Conservation (phyloP, 2,888 invertebrate genomes). For the Sinelater perroti region DNA sequence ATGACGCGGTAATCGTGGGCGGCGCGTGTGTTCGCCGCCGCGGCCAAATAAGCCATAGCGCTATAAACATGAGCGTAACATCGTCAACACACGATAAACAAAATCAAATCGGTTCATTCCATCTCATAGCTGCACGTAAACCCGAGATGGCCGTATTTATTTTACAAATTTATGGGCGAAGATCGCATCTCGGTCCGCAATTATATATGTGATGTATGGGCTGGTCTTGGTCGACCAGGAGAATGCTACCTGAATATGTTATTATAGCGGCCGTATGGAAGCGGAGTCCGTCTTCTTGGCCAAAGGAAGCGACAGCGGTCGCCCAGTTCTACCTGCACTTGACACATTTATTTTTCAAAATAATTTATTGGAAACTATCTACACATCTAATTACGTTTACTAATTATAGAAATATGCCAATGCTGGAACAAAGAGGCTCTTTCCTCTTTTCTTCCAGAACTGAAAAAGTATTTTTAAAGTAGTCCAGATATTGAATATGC, state of each 20-base stretch:
- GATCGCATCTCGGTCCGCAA: constrained; percentile 61
- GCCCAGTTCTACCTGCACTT: too few relatives aligned
- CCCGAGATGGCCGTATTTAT: constrained; percentile 57
- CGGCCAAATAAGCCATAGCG: constrained; percentile 24
- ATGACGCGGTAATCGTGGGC: neutral
- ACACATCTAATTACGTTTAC: too few relatives aligned
- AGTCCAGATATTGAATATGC: too few relatives aligned
- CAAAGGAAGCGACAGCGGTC: constrained; percentile 16
- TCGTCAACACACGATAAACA: constrained; percentile 59
- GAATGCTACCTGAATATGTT: constrained; percentile 61
- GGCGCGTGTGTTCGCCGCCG: constrained; percentile 8
- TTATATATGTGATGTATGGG: constrained; percentile 60
- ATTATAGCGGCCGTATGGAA: constrained; percentile 47
- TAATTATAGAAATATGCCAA: too few relatives aligned
- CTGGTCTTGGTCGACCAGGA: constrained; percentile 51
- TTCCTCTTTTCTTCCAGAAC: too few relatives aligned
- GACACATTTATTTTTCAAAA: too few relatives aligned
- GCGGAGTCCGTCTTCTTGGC: constrained; percentile 25
- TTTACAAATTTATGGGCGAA: constrained; percentile 61
- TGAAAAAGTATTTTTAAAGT: too few relatives aligned
- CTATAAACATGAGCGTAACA: constrained; percentile 46
- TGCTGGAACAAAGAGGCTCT: too few relatives aligned
- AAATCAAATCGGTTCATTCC: constrained; percentile 56
- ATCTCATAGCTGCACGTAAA: constrained; percentile 49
- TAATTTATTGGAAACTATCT: too few relatives aligned